Evolutionary conservation across 1,140 invertebrate genomes (phyloP), one percentile per base, ranked within the genome.

Genomic region (Paracyclopina nana): DNA sequence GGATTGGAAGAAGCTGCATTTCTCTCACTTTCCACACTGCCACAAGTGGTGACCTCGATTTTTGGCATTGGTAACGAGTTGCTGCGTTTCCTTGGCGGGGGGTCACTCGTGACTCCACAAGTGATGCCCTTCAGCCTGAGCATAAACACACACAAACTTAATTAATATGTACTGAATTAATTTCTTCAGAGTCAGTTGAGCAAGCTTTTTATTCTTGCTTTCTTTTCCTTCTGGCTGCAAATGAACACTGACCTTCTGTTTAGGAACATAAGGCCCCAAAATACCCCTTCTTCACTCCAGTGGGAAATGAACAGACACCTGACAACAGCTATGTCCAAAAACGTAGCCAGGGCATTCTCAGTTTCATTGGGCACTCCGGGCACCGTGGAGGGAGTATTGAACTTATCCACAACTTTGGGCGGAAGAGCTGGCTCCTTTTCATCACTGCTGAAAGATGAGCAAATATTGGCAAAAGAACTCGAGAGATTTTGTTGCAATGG

Each of bases 261-360:
- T 38, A 91, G 67, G 66, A 80, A 98, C 62, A 88, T 80, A n/a
- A 97, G 64, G 24, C 85, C 87, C 94, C 94, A 99, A 67, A 81
- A 86, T 24, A 96, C 78, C 1, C 94, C 94, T 65, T 97, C 91
- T 64, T 96, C 91, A 59, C 84, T 78, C 95, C 95, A 99, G 60
- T 94, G 86, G 0, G 82, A 75, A 53, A 92, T 82, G 64, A 97
- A 94, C n/a, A 99, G 71, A 65, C 91, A 97, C 46, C 91, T 72
- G 20, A 98, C 62, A 4, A 95, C 87, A 11, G 88, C 85, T 9
- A 98, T 83, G 65, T 99, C 95, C 22, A 98, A 65, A 60, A 58
- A 56, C 28, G 87, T 94, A 1, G 94, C 88, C 20, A 83, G 75
- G n/a, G 76, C 72, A 2, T 38, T 38, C 34, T 38, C 34, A 38